A percentile compares a stretch with the other conserved stretches of the same genome.
Evolutionary conservation across 2,888 invertebrate genomes (phyloP).

Genomic region (Teleiodes luculella): DNA sequence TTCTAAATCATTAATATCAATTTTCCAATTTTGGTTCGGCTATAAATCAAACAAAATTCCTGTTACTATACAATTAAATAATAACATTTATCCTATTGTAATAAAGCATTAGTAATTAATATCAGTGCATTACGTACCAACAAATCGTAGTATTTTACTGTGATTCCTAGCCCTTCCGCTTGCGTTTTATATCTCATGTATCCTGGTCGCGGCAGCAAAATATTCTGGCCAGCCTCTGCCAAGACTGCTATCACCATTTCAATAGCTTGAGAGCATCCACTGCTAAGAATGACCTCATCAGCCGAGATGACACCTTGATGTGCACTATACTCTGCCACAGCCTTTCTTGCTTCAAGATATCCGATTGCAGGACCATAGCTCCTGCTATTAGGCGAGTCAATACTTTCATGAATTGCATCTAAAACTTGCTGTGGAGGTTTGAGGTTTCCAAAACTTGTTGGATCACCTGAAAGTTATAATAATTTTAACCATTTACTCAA

Average conservation of each 20-base stretch:
- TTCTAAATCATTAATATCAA: conserved; percentile 92
- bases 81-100: too few relatives aligned
- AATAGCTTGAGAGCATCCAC: conserved; percentile 96
- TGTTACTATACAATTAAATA: too few relatives aligned
- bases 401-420: conserved; percentile 86
- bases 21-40: conserved; percentile 93
- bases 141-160: conserved; percentile 87
- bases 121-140: too few relatives aligned
- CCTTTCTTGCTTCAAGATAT: conserved; percentile 85
- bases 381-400: conserved; percentile 85
- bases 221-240: conserved; percentile 93
- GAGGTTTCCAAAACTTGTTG: conserved; percentile 96
- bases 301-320: conserved; percentile 77
- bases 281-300: conserved; percentile 93
- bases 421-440: conserved; percentile 88
- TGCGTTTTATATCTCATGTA: conserved; percentile 95
- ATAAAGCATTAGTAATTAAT: too few relatives aligned
- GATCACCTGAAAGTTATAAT: conserved; percentile 86
- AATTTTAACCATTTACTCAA: neutral
- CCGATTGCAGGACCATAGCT: conserved; percentile 94
- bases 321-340: conserved; percentile 92
- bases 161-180: conserved; percentile 89
- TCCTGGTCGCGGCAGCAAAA: conserved; percentile 94
- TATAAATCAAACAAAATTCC: too few relatives aligned
- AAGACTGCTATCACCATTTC: conserved; percentile 94